Evolutionary conservation across 1,140 invertebrate genomes (phyloP).

Genomic region (Bombus pascuorum): DNA sequence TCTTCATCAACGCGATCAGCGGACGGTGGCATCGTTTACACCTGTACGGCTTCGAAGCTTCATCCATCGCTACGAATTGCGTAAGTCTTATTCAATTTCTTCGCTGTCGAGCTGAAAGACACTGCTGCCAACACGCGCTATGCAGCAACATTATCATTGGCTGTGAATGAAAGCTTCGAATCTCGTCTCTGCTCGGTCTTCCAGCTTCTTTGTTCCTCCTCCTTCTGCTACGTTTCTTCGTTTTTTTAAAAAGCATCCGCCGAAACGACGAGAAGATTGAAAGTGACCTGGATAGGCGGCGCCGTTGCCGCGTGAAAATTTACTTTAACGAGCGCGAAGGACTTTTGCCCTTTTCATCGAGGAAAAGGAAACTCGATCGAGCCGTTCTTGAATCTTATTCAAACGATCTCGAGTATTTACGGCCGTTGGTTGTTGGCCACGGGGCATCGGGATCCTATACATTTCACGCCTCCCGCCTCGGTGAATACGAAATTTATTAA

Average conservation of each 20-base stretch:
- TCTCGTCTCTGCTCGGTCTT: not conserved
- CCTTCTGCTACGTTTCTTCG: not conserved
- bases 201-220: slow-evolving; percentile 2
- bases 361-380: slow-evolving; percentile 47
- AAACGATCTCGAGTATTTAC: slow-evolving; percentile 47
- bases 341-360: slow-evolving; percentile 48
- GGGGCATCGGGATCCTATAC: not conserved
- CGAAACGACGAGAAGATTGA: not conserved
- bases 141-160: slow-evolving; percentile 31
- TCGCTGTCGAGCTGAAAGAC: slow-evolving; percentile 17
- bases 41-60: slow-evolving; percentile 47
- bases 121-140: not conserved
- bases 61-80: slow-evolving; percentile 32
- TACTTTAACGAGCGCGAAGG: slow-evolving; percentile 53
- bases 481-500: slow-evolving; percentile 50
- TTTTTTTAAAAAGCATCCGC: slow-evolving; percentile 28
- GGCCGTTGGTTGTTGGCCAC: not conserved
- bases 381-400: slow-evolving; percentile 9
- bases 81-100: slow-evolving; percentile 59
- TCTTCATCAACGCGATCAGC: not conserved
- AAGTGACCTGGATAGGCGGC: slow-evolving; percentile 41
- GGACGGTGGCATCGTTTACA: slow-evolving; percentile 32
- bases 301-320: slow-evolving; percentile 43
- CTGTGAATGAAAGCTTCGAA: slow-evolving; percentile 21
- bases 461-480: not conserved